Conservation (phyloP, 2,113 vertebrate genomes). For the Paramormyrops kingsleyae region DNA sequence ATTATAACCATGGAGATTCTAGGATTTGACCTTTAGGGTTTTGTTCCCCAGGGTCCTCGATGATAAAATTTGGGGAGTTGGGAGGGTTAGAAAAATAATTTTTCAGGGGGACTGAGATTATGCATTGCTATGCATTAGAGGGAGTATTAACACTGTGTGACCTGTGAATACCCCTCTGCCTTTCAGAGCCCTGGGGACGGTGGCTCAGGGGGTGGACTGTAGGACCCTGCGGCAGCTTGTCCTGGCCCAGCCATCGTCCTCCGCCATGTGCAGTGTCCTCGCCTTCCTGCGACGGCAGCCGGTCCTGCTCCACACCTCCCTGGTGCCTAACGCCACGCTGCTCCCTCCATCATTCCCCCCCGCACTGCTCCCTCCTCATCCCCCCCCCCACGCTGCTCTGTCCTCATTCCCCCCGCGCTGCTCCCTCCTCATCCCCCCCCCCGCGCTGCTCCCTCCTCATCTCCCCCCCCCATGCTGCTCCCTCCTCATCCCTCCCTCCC, state of each 20-base stretch:
- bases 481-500: too few species aligned
- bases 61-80: background rate
- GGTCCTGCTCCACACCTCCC: constrained; percentile 51
- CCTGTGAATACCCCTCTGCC: background rate
- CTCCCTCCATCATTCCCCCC: background rate
- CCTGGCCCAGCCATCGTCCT: background rate
- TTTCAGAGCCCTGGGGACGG: constrained; percentile 53
- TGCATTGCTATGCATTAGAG: background rate
- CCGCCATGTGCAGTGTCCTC: constrained; percentile 42
- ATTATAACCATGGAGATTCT: background rate
- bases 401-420: too few species aligned
- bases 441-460: accelerated
- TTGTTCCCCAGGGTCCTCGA: background rate
- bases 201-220: constrained; percentile 59
- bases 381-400: background rate
- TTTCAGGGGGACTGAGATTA: background rate
- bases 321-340: constrained; percentile 44
- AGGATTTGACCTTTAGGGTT: background rate
- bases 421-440: too few species aligned
- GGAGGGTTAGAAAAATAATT: background rate
- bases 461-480: background rate
- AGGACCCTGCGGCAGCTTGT: constrained; percentile 36
- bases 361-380: too few species aligned
- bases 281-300: constrained; percentile 51
- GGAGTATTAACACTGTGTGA: background rate